Base-by-base conservation (phyloP, 2,888 invertebrate species). In the Drosophila melanocephala region DNA sequence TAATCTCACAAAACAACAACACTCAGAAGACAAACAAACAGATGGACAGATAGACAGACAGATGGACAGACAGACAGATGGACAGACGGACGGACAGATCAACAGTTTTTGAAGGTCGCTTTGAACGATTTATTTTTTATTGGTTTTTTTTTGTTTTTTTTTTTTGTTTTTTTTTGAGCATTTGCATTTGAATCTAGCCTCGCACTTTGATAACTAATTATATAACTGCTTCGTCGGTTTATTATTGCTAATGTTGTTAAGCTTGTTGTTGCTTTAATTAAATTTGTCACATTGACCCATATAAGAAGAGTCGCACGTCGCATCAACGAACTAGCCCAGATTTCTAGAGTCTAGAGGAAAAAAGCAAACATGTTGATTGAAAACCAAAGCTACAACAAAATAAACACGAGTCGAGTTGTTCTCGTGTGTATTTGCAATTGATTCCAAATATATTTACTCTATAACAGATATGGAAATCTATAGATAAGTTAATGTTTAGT, bases 211-310 rank as follows among this genome's bases (percentile, higher is more conserved):
- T 79, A 79, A 79, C 55, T 69, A 37, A 52, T 42, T 42, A 56
- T 42, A 53, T 12, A 47, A 39, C n/a, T 44, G 64, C 28, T 47
- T 50, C 5, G 68, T 42, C 19, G 56, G n/a, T 56, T 42, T n/a
- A 10, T 42, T 10, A n/a, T 44, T 66, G 35, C 33, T 51, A 51
- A 39, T 42, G 37, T 35, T 35, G 22, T n/a, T 33, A n/a, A 5
- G 42, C 10, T 30, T 28, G 52, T 51, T 64, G 50, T 67, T 57
- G 75, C 42, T 59, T 55, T 60, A 66, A 71, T 70, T 56, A 60
- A 51, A 42, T 63, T 68, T 69, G 81, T 81, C 77, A 77, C 79
- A 81, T 79, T 79, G 79, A 79, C 79, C 79, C 66, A 79, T 81
- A 67, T 79, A 64, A 59, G 42, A 35, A 65, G 35, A 51, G 50